phyloP scores from a whole-genome alignment of 2,888 invertebrate genomes.

The Orthosia incerta region DNA sequence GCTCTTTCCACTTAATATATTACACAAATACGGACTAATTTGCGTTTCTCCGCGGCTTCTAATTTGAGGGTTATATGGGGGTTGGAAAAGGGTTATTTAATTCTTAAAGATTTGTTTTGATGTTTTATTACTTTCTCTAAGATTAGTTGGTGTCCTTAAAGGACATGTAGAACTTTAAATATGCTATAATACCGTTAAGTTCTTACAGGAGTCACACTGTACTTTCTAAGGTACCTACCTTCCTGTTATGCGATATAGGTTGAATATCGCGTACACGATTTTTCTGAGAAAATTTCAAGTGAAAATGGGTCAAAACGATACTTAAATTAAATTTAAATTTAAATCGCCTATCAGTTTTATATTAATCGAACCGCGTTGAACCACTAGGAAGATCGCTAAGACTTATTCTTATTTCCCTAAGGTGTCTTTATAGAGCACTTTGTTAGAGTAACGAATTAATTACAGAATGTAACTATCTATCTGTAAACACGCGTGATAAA shows the following conservation, averaged over 20 bases:
- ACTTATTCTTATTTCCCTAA: background rate
- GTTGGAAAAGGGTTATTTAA: conserved; percentile 14
- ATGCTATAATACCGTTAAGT: background rate
- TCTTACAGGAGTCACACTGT: background rate
- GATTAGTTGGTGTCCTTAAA: too few species aligned
- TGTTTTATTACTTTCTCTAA: too few species aligned
- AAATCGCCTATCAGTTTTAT: too few species aligned
- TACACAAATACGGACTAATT: conserved; percentile 56
- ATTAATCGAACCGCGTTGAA: too few species aligned
- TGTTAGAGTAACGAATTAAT: background rate
- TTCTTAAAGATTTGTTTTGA: background rate
- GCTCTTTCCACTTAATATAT: conserved; percentile 59
- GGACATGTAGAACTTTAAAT: background rate
- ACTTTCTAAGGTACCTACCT: background rate
- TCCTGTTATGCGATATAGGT: too few species aligned
- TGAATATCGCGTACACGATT: too few species aligned
- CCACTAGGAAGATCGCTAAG: too few species aligned
- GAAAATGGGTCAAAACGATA: too few species aligned
- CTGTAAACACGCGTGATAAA: background rate
- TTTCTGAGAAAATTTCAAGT: too few species aligned
- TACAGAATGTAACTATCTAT: background rate
- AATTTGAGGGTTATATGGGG: conserved; percentile 50
- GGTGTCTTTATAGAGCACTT: background rate
- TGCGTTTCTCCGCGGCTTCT: conserved; percentile 41
- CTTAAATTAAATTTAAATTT: too few species aligned